Percentiles rank a stretch among this genome's conserved stretches.
Conservation (phyloP, 2,888 invertebrate species). For the Drosophila differens region DNA sequence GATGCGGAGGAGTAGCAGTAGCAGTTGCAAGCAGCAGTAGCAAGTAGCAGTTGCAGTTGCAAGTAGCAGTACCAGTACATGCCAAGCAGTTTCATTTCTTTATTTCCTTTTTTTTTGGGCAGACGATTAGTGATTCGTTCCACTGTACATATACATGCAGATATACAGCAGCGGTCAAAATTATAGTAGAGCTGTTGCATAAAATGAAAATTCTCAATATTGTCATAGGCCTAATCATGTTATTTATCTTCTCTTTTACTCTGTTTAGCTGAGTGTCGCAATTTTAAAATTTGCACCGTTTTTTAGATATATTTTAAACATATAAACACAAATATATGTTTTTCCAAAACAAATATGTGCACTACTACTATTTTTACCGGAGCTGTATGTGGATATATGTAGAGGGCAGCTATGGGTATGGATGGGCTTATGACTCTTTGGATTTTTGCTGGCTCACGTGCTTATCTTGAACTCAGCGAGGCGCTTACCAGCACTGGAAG, state of each 20-base stretch:
- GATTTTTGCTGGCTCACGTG: slow-evolving; percentile 68
- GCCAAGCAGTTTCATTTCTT: slow-evolving; percentile 65
- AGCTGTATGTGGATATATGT: neutral
- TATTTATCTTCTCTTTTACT: neutral
- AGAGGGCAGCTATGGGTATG: neutral
- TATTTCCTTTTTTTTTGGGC: slow-evolving; percentile 29
- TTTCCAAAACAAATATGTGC: neutral
- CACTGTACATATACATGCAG: neutral
- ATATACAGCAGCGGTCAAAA: neutral
- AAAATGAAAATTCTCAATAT: neutral
- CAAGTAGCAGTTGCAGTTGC: neutral
- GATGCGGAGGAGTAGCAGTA: slow-evolving; percentile 15
- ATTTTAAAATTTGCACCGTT: neutral
- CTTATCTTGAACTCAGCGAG: slow-evolving; percentile 71
- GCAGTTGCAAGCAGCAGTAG: slow-evolving; percentile 7
- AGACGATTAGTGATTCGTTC: slow-evolving; percentile 55
- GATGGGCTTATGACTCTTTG: slow-evolving; percentile 4
- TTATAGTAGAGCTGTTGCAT: neutral
- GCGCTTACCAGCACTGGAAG: slow-evolving; percentile 53
- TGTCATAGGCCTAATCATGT: neutral
- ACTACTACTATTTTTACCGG: neutral
- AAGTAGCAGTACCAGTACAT: slow-evolving; percentile 23
- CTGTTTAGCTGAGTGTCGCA: neutral
- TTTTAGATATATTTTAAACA: neutral
- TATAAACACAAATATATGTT: neutral